Base-by-base conservation (phyloP, 2,113 vertebrate genomes). In the Calidris pygmaea region DNA sequence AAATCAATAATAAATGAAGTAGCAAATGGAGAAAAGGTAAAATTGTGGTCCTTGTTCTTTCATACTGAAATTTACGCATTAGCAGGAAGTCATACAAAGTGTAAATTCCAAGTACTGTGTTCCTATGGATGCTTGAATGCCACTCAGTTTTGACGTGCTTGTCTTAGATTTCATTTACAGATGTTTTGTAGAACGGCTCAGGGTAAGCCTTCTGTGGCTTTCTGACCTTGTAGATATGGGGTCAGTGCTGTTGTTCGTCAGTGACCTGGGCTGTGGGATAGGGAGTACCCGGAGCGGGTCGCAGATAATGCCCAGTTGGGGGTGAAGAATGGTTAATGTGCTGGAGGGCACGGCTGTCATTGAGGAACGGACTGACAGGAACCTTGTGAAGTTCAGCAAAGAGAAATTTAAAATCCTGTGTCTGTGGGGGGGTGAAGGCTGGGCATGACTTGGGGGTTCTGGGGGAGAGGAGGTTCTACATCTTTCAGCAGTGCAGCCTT, bases 171-270 rank as follows among this genome's bases (percentile, higher is more conserved):
- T 67, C 13, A 6, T 30, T 48, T 39, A 35, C 58, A 60, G 70
- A 10, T 43, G 52, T 66, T 37, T 10, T 0, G 2, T 24, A 11
- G 34, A 39, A 18, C 0, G 1, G 9, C 0, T 4, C 55, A 29
- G 78, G 39, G 23, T 43, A n/a, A n/a, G 43, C 37, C 56, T 43
- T 4, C 41, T 17, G 24, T 59, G 26, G 16, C 66, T 87, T 60
- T 56, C 32, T 50, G 0, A 67, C 35, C 59, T 35, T 20, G 10
- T 14, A 12, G 62, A 70, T 24, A 7, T 39, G 56, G 41, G 43
- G 39, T 43, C 56, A 29, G 24, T 21, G 48, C 73, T 53, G 52
- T 21, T 34, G 16, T 10, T 83, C 2, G 1, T 27, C 35, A 19
- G 45, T 59, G 85, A 35, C 37, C 27, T 11, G 56, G 55, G 79